Conservation (phyloP, 2,797 vertebrate species). For the Chelon auratus region DNA sequence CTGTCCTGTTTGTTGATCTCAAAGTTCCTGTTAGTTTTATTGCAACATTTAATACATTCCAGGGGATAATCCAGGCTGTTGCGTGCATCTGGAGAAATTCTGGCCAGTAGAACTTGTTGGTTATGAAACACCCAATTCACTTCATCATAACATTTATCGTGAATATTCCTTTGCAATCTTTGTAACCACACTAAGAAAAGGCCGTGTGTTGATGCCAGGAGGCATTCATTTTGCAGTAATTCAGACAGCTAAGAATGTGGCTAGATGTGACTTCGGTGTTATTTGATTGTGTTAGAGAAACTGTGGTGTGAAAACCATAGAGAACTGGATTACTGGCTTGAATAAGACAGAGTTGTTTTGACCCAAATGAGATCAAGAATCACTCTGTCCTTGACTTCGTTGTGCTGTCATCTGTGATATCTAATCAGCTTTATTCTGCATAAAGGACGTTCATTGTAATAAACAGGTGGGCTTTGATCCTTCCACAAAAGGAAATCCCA, state of each 20-base stretch:
- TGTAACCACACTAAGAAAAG: background rate
- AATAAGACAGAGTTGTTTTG: background rate
- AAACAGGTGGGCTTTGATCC: background rate
- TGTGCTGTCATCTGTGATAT: background rate
- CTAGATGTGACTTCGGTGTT: background rate
- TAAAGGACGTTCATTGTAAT: constrained; percentile 7
- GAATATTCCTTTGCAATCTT: no score
- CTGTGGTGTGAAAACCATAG: constrained; percentile 7
- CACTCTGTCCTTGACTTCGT: constrained; percentile 29
- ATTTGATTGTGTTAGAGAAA: background rate
- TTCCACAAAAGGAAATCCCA: background rate
- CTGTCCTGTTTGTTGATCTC: constrained; percentile 62
- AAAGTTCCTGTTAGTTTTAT: constrained; percentile 74
- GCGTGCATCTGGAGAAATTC: background rate
- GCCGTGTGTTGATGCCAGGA: background rate
- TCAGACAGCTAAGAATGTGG: background rate
- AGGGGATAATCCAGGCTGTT: background rate
- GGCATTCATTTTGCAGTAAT: background rate
- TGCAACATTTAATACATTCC: constrained; percentile 55
- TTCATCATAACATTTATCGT: no score
- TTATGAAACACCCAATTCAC: background rate
- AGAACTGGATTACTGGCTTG: background rate
- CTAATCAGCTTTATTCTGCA: constrained; percentile 31
- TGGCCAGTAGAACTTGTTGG: background rate
- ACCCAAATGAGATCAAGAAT: constrained; percentile 9